phyloP scores from a whole-genome alignment of 2,888 invertebrate genomes.

The Hoplodrina ambigua region DNA sequence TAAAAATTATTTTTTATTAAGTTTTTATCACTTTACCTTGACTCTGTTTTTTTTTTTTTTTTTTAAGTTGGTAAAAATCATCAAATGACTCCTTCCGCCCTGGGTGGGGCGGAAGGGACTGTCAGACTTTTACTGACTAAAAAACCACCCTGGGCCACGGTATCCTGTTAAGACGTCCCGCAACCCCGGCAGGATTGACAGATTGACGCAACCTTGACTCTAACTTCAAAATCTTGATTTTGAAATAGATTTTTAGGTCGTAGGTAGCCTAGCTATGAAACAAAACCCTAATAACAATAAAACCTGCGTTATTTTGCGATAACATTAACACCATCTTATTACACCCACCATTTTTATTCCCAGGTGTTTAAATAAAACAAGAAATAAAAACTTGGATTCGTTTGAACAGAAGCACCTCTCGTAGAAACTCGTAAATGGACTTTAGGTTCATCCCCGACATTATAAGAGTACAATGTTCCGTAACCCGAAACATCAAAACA shows the following conservation, averaged over 20 bases:
- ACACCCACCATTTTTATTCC: slow-evolving; percentile 64
- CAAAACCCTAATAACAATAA: slow-evolving; percentile 13
- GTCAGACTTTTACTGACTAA: too few relatives aligned
- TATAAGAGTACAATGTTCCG: slow-evolving; percentile 83
- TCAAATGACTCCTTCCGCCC: too few relatives aligned
- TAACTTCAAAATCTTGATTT: too few relatives aligned
- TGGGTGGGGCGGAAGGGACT: too few relatives aligned
- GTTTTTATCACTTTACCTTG: too few relatives aligned
- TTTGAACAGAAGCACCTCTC: slow-evolving; percentile 81
- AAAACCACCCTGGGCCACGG: too few relatives aligned
- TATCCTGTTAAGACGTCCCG: too few relatives aligned
- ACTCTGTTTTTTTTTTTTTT: too few relatives aligned
- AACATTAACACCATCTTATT: slow-evolving; percentile 63
- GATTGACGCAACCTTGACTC: too few relatives aligned
- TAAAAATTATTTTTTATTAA: too few relatives aligned
- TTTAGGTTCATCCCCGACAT: slow-evolving; percentile 84
- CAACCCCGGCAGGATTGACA: too few relatives aligned
- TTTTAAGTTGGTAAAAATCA: too few relatives aligned
- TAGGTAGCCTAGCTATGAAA: not conserved
- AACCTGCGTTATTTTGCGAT: slow-evolving; percentile 40
- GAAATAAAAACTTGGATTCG: slow-evolving; percentile 85
- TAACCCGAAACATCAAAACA: slow-evolving; percentile 82
- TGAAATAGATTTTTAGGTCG: not conserved
- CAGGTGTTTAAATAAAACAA: slow-evolving; percentile 79
- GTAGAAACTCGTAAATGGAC: slow-evolving; percentile 74